phyloP scores from a whole-genome alignment of 2,888 invertebrate species.

The Conomelus anceps region DNA sequence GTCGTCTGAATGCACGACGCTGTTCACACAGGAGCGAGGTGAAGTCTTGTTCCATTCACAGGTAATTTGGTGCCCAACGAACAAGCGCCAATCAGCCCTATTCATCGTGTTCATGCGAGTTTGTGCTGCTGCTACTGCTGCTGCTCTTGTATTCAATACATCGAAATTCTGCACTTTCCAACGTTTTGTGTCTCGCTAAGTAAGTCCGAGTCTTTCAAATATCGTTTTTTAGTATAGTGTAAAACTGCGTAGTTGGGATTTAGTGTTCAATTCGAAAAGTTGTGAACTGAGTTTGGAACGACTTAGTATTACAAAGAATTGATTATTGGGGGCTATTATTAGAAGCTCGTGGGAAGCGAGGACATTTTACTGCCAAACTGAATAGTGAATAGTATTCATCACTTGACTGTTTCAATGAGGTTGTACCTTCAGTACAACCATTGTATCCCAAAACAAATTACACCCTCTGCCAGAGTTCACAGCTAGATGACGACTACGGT shows the following conservation, averaged over 20 bases:
- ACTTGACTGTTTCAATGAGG: too few species aligned
- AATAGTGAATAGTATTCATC: too few species aligned
- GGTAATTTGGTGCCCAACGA: conserved; percentile 1
- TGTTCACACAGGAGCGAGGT: background rate
- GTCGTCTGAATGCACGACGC: background rate
- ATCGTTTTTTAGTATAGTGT: background rate
- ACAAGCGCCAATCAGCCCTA: conserved; percentile 9
- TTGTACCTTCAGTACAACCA: too few species aligned
- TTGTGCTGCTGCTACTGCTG: background rate
- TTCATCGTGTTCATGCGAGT: background rate
- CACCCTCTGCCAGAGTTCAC: too few species aligned
- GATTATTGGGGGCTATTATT: too few species aligned
- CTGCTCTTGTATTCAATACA: background rate
- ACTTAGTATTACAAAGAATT: too few species aligned
- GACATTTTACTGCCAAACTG: too few species aligned
- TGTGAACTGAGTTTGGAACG: too few species aligned
- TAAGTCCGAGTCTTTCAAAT: background rate
- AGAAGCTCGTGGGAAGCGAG: too few species aligned
- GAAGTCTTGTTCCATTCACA: background rate
- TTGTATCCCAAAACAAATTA: too few species aligned
- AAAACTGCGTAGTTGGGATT: background rate
- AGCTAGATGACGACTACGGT: too few species aligned
- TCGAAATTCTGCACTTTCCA: background rate
- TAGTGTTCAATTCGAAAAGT: too few species aligned
- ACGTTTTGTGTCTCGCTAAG: background rate